A percentile compares a stretch with the other conserved stretches of the same genome.
These are phyloP conservation scores for Lymantria monacha DNA, from an alignment of 2,888 invertebrate genomes.

Conservation along the genomic window DNA sequence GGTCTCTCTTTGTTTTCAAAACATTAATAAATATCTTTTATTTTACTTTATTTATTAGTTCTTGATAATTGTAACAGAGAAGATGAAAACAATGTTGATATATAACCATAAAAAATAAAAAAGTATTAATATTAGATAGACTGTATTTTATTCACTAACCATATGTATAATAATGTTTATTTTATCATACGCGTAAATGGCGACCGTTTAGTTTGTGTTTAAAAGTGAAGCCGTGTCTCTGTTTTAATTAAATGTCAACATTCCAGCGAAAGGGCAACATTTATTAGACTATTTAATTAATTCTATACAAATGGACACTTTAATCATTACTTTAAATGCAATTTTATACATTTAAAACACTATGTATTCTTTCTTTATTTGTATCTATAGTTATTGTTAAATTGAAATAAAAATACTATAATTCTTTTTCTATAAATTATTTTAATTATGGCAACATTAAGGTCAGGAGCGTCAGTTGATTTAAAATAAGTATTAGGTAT, in stretches of 20 bases:
- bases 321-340: constrained; percentile 41
- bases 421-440: no score
- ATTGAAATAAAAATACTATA: background rate
- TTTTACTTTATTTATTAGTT: no score
- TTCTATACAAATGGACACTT: constrained; percentile 38
- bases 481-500: no score
- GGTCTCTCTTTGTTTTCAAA: no score
- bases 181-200: constrained; percentile 47
- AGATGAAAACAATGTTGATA: no score
- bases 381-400: background rate
- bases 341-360: constrained; percentile 40
- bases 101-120: no score
- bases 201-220: constrained; percentile 47
- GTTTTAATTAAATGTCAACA: constrained; percentile 72
- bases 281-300: constrained; percentile 49
- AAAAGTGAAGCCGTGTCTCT: constrained; percentile 33
- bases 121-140: no score
- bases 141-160: no score
- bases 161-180: constrained; percentile 14
- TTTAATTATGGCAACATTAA: no score
- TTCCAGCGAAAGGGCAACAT: constrained; percentile 61
- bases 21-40: no score
- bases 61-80: no score
- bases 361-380: background rate
- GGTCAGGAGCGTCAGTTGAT: no score